Evolutionary conservation across 1,140 invertebrate species (phyloP).

Genomic region (Lanistes nyassanus): DNA sequence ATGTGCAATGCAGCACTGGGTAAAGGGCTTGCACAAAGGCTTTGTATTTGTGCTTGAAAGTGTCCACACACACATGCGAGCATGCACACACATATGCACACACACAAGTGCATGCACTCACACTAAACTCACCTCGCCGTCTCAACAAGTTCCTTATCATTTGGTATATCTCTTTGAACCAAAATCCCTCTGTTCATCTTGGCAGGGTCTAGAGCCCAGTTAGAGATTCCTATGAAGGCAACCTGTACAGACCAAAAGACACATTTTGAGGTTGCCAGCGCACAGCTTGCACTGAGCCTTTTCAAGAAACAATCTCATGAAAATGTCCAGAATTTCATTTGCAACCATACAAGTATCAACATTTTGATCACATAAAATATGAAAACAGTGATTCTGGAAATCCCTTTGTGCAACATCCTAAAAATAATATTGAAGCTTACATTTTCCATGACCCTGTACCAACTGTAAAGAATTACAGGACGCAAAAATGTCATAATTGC

Average conservation of each 20-base stretch:
- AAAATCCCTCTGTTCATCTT: conserved; percentile 63
- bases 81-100: not conserved
- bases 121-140: conserved; percentile 48
- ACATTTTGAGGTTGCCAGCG: not conserved
- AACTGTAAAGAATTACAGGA: too few species aligned
- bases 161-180: conserved; percentile 56
- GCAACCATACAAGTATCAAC: not conserved
- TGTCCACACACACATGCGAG: not conserved
- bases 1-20: too few species aligned
- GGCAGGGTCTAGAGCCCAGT: conserved; percentile 63
- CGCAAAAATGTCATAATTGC: too few species aligned
- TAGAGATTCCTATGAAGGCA: conserved; percentile 63
- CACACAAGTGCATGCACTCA: not conserved
- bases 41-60: not conserved
- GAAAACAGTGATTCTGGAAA: not conserved
- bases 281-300: not conserved
- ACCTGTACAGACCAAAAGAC: conserved; percentile 34
- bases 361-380: not conserved
- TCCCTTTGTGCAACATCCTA: too few species aligned
- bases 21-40: too few species aligned
- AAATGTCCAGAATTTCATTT: too few species aligned
- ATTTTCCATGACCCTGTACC: too few species aligned
- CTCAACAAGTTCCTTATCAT: conserved; percentile 47
- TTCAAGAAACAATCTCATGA: not conserved
- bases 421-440: too few species aligned